A percentile compares a stretch with the other conserved stretches of the same genome.
These are phyloP conservation scores for Caenorhabditis brenneri DNA, from an alignment of 1,140 invertebrate species.

Conservation along the genomic window DNA sequence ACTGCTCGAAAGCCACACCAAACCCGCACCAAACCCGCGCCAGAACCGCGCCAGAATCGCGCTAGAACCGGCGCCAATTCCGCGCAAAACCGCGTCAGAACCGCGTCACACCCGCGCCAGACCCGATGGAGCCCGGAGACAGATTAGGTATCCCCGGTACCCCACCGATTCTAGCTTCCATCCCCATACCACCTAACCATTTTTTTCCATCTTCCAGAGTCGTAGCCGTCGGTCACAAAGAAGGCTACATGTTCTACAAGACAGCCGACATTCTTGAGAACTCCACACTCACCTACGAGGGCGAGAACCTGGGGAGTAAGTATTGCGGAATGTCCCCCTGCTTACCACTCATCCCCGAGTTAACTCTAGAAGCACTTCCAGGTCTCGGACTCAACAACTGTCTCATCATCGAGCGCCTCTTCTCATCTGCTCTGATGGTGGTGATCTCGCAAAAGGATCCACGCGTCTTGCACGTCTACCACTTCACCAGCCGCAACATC, in stretches of 20 bases:
- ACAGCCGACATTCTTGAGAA: slow-evolving; percentile 36
- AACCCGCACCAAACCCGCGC: too few species aligned
- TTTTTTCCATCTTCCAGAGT: not conserved
- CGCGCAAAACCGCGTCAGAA: too few species aligned
- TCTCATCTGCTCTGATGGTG: slow-evolving; percentile 93
- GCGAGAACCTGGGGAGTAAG: slow-evolving; percentile 24
- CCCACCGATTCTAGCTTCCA: not conserved
- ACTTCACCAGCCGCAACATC: slow-evolving; percentile 96
- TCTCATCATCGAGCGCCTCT: slow-evolving; percentile 91
- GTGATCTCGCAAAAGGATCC: slow-evolving; percentile 89
- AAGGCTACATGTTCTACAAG: slow-evolving; percentile 51
- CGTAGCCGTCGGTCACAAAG: slow-evolving; percentile 48
- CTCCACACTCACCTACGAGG: slow-evolving; percentile 21
- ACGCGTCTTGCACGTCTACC: slow-evolving; percentile 90
- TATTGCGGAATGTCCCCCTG: not conserved
- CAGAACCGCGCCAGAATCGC: too few species aligned
- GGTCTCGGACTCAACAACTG: slow-evolving; percentile 48
- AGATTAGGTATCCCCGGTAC: too few species aligned
- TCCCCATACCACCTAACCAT: not conserved
- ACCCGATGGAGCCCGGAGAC: too few species aligned
- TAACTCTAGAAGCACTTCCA: slow-evolving; percentile 24
- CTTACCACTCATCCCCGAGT: not conserved
- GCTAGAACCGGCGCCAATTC: too few species aligned
- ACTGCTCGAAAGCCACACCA: too few species aligned
- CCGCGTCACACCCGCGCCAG: too few species aligned